Evolutionary conservation across 2,888 invertebrate genomes (phyloP).

Genomic region (Campoplex nolae): DNA sequence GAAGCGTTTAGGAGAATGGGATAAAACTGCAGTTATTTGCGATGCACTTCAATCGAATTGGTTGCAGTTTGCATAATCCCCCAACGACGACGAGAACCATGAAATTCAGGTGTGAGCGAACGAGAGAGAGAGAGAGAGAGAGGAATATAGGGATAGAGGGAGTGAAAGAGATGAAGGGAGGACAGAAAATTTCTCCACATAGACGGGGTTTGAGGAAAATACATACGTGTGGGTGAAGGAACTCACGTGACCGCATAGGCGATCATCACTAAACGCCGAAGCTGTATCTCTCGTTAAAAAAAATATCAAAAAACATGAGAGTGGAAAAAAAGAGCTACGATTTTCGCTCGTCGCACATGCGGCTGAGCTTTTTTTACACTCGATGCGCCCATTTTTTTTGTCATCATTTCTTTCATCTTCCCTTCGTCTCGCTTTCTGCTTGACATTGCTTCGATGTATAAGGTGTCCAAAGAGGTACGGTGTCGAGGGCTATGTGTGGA

Average conservation of each 20-base stretch:
- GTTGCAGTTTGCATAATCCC: constrained; percentile 83
- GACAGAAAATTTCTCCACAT: constrained; percentile 1
- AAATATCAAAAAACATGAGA: neutral
- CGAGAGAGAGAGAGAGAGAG: neutral
- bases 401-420: constrained; percentile 11
- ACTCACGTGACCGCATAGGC: constrained; percentile 52
- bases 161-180: constrained; percentile 17
- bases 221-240: constrained; percentile 37
- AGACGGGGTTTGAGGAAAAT: constrained; percentile 7
- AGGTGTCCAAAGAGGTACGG: neutral
- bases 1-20: constrained; percentile 79
- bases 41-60: constrained; percentile 84
- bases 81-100: constrained; percentile 72
- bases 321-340: neutral
- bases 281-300: constrained; percentile 17
- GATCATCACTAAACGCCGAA: constrained; percentile 48
- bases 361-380: constrained; percentile 16
- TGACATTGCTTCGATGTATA: neutral
- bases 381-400: constrained; percentile 32
- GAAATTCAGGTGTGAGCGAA: constrained; percentile 33
- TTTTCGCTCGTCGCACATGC: constrained; percentile 18
- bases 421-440: constrained; percentile 39
- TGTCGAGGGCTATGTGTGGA: neutral
- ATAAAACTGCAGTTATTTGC: constrained; percentile 83
- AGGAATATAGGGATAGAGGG: constrained; percentile 32